phyloP scores from a whole-genome alignment of 2,888 invertebrate genomes.

The Petrophora chlorosata region DNA sequence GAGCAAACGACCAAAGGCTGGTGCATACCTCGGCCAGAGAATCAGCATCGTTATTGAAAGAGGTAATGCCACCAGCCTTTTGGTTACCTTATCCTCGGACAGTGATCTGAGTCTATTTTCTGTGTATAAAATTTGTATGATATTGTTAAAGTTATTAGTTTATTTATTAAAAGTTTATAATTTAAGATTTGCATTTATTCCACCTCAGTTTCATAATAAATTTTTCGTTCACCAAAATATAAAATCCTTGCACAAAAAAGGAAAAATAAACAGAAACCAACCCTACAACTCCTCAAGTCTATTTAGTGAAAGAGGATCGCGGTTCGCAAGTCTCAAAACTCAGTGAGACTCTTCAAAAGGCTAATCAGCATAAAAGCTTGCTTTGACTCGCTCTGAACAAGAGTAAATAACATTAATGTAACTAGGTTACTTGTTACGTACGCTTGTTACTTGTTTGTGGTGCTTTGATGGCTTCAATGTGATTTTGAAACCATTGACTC shows the following conservation, averaged over 20 bases:
- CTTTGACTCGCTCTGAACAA: slow-evolving; percentile 40
- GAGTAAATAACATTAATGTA: slow-evolving; percentile 47
- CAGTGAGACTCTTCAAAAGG: slow-evolving; percentile 39
- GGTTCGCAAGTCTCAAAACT: slow-evolving; percentile 24
- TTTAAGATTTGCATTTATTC: no score
- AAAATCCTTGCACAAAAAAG: background rate
- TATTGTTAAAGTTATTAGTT: no score
- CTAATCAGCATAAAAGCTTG: slow-evolving; percentile 59
- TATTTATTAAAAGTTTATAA: no score
- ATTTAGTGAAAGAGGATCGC: slow-evolving; percentile 14
- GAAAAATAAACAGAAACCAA: background rate
- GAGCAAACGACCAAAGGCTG: no score
- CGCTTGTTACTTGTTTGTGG: slow-evolving; percentile 13
- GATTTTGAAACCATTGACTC: background rate
- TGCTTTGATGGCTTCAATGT: background rate
- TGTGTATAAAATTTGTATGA: no score
- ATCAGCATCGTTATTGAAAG: background rate
- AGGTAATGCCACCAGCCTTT: background rate
- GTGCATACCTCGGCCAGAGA: no score
- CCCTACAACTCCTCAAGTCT: background rate
- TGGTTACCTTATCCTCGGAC: no score
- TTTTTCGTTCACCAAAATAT: background rate
- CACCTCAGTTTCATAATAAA: no score
- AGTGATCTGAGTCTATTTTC: no score
- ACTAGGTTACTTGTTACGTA: slow-evolving; percentile 25